Evolutionary conservation across 1,140 invertebrate genomes (phyloP).

Genomic region (Tetranychus urticae): DNA sequence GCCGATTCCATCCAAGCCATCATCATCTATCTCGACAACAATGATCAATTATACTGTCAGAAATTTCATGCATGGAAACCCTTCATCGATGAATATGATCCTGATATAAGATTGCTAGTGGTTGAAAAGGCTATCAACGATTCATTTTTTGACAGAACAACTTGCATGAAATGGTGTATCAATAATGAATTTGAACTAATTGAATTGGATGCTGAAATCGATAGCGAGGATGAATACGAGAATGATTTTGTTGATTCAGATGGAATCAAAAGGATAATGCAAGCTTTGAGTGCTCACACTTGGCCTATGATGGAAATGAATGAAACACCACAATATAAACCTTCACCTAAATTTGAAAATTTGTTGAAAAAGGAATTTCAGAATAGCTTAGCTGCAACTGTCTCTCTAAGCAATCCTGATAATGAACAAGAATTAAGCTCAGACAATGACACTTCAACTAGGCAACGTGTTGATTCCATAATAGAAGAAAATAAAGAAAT

Average conservation of each 20-base stretch:
- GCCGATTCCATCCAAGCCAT: slow-evolving; percentile 3
- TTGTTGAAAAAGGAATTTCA: slow-evolving; percentile 1
- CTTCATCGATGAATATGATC: slow-evolving; percentile 25
- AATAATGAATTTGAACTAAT: slow-evolving; percentile 42
- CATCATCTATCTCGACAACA: slow-evolving; percentile 2
- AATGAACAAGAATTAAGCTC: slow-evolving; percentile 9
- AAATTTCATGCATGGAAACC: slow-evolving; percentile 25
- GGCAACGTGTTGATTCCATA: background rate
- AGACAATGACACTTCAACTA: background rate
- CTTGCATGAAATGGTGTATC: slow-evolving; percentile 36
- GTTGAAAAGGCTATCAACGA: slow-evolving; percentile 22
- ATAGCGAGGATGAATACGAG: slow-evolving; percentile 20
- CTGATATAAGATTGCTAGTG: slow-evolving; percentile 27
- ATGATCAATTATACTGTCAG: slow-evolving; percentile 17
- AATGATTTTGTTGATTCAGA: slow-evolving; percentile 36
- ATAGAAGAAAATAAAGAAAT: background rate
- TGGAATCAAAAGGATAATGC: slow-evolving; percentile 42
- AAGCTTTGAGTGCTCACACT: slow-evolving; percentile 44
- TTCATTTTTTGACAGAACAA: slow-evolving; percentile 14
- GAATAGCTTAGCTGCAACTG: background rate
- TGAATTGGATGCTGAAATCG: slow-evolving; percentile 33
- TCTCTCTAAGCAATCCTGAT: slow-evolving; percentile 3
- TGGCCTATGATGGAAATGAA: slow-evolving; percentile 50
- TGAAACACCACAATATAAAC: slow-evolving; percentile 14
- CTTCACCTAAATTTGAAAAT: slow-evolving; percentile 4